phyloP scores from a whole-genome alignment of 2,797 vertebrate genomes.

The Gambelia wislizenii region DNA sequence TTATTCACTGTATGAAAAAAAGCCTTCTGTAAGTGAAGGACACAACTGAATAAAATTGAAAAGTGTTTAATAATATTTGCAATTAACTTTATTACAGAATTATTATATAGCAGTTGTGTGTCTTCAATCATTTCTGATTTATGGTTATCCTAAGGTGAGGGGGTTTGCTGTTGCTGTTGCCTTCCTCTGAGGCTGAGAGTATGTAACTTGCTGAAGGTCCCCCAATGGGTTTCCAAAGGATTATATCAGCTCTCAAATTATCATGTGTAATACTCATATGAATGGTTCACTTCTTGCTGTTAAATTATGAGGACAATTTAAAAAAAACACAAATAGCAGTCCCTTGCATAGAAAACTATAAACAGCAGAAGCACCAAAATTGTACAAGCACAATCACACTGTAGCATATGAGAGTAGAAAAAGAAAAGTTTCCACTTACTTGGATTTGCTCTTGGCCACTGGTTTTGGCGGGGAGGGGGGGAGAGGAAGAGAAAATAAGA shows the following conservation, averaged over 20 bases:
- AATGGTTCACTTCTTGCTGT: not conserved
- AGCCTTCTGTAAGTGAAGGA: too few relatives aligned
- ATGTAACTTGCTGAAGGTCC: too few relatives aligned
- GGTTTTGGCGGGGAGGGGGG: constrained; percentile 44
- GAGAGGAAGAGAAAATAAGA: constrained; percentile 59
- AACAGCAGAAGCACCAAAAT: not conserved
- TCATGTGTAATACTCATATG: not conserved
- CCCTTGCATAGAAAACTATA: constrained; percentile 1
- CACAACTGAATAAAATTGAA: not conserved
- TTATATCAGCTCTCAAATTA: not conserved
- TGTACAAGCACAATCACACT: not conserved
- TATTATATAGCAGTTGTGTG: not conserved
- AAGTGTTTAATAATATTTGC: not conserved
- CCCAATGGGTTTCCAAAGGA: too few relatives aligned
- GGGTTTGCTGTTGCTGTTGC: too few relatives aligned
- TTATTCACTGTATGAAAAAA: not conserved
- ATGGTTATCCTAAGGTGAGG: too few relatives aligned
- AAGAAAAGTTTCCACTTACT: constrained; percentile 86
- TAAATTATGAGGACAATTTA: not conserved
- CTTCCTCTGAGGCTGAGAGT: too few relatives aligned
- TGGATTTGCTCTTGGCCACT: constrained; percentile 96
- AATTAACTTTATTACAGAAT: not conserved
- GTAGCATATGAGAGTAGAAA: not conserved
- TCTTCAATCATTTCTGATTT: too few relatives aligned
- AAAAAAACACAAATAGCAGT: not conserved